Conservation (phyloP, 2,888 invertebrate species). For the Rotaria socialis region DNA sequence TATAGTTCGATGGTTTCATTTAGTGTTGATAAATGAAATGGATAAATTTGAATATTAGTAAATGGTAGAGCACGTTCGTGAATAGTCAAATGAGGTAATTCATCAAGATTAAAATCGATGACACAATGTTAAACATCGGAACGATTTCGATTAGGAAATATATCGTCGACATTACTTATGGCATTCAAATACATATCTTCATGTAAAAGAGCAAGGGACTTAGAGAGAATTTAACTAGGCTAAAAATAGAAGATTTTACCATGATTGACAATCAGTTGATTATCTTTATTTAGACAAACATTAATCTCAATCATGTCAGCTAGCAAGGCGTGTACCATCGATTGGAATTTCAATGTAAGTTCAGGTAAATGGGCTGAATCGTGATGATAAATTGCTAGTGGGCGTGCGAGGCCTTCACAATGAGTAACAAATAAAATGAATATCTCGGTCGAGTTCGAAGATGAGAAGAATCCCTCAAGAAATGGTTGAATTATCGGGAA, state of each 20-base stretch:
- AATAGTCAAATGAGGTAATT: constrained; percentile 22
- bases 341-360: not conserved
- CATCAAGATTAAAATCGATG: constrained; percentile 17
- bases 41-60: constrained; percentile 4
- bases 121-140: constrained; percentile 26
- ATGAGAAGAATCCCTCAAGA: too few species aligned
- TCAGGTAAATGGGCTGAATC: constrained; percentile 20
- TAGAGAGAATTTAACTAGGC: not conserved
- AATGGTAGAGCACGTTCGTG: not conserved
- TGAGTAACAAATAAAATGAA: not conserved
- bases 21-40: not conserved
- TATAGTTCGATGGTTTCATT: constrained; percentile 8
- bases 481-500: too few species aligned
- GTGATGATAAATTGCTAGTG: constrained; percentile 3
- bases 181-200: constrained; percentile 8
- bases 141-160: not conserved
- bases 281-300: constrained; percentile 30
- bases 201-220: too few species aligned
- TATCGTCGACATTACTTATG: not conserved
- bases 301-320: constrained; percentile 25
- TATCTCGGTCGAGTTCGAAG: too few species aligned
- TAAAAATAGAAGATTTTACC: not conserved
- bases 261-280: constrained; percentile 5
- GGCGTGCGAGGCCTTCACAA: not conserved
- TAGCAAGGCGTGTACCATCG: not conserved